Base-by-base conservation (phyloP, 1,140 invertebrate genomes). In the Oppia nitens region DNA sequence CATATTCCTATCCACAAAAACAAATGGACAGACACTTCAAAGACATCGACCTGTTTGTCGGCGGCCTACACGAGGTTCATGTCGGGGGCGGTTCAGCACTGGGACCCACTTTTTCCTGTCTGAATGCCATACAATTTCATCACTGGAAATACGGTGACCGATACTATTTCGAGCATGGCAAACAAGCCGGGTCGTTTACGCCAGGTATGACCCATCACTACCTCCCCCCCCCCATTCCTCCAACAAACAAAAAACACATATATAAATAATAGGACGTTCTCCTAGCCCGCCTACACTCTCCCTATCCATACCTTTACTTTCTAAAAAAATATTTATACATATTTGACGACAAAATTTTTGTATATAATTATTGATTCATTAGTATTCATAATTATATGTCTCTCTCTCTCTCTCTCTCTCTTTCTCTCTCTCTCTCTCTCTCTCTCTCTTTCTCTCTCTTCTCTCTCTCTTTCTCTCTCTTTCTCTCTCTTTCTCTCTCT, bases 1-100 rank as follows among this genome's bases (percentile, higher is more conserved):
- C 76, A 4, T 78, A 90, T 26, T n/a, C n/a, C n/a, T n/a, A n/a
- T n/a, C n/a, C n/a, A n/a, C n/a, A n/a, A n/a, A n/a, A n/a, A n/a
- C n/a, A n/a, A n/a, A n/a, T n/a, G n/a, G n/a, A n/a, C n/a, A 73
- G 78, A 49, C 75, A 79, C 65, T 79, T 85, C 0, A 73, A 81
- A 50, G 66, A 72, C 29, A 71, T 76, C 59, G 74, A 75, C 55
- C 68, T 75, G 57, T 75, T 70, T 60, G 60, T 68, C n/a, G 73
- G 69, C 12, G 65, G 68, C 28, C 23, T 74, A 9, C 53, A 70
- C 1, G 73, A 75, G 61, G 68, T 68, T 53, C 67, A 71, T 14
- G 60, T 70, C 24, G 59, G 64, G 45, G 68, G 66, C 20, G 47
- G 60, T 9, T 12, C 59, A 1, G 62, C 72, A 45, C 84, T 96